phyloP scores from a whole-genome alignment of 2,797 vertebrate species.

The Cyclura pinguis region DNA sequence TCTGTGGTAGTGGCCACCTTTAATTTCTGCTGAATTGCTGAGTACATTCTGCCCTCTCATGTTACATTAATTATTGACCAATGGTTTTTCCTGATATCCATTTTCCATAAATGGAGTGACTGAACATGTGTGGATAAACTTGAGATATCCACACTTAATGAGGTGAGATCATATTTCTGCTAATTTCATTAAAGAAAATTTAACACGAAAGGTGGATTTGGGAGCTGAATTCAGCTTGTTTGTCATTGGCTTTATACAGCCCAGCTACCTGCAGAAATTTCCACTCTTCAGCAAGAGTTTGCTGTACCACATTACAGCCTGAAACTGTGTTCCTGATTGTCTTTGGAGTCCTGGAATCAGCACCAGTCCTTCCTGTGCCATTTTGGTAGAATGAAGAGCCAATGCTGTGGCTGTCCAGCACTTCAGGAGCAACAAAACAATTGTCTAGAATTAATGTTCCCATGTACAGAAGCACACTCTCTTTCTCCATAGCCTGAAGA shows the following conservation, averaged over 20 bases:
- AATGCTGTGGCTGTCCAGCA: too few species aligned
- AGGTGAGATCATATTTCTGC: background rate
- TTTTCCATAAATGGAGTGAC: background rate
- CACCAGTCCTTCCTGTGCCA: too few species aligned
- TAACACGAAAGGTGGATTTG: too few species aligned
- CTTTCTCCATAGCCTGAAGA: background rate
- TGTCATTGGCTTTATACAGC: background rate
- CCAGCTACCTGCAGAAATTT: too few species aligned
- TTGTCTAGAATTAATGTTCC: background rate
- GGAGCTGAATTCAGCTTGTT: background rate
- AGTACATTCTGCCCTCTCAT: background rate
- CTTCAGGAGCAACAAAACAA: background rate
- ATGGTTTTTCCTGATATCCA: background rate
- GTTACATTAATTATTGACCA: background rate
- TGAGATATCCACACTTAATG: background rate
- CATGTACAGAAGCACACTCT: background rate
- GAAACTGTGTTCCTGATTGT: too few species aligned
- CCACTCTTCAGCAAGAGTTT: too few species aligned
- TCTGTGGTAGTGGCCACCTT: background rate
- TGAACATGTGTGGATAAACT: background rate
- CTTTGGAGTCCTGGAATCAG: too few species aligned
- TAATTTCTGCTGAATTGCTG: background rate
- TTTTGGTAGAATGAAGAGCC: too few species aligned
- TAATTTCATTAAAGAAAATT: background rate
- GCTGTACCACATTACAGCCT: too few species aligned